Evolutionary conservation across 2,113 vertebrate genomes (phyloP).

Genomic region (Phrynosoma platyrhinos): DNA sequence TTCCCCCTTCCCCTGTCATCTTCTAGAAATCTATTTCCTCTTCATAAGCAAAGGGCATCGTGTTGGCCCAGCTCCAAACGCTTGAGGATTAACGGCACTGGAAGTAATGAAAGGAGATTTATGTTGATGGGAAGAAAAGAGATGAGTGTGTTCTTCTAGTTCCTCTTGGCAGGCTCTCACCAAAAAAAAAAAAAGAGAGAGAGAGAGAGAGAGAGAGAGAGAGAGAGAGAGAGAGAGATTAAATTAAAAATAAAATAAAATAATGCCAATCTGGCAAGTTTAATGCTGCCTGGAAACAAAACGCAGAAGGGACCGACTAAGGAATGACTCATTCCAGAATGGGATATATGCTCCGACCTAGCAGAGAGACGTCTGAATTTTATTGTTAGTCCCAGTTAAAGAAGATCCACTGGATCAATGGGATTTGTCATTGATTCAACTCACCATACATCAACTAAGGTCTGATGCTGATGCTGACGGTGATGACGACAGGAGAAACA

Average conservation of each 20-base stretch:
- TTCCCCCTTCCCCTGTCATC: neutral
- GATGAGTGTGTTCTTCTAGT: neutral
- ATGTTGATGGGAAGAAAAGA: slow-evolving; percentile 7
- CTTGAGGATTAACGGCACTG: slow-evolving; percentile 40
- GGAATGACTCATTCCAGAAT: neutral
- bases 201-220: too few relatives aligned
- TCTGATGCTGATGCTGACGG: too few relatives aligned
- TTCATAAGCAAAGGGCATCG: slow-evolving; percentile 8
- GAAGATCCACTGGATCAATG: too few relatives aligned
- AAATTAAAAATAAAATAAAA: too few relatives aligned
- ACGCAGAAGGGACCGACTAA: neutral
- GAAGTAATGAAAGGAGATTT: slow-evolving; percentile 35
- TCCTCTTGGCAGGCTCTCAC: slow-evolving; percentile 33
- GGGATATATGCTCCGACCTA: neutral
- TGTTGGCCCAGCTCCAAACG: slow-evolving; percentile 28
- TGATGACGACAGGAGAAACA: neutral
- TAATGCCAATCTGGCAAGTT: neutral
- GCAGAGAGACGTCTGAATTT: too few relatives aligned
- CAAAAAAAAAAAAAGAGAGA: slow-evolving; percentile 14
- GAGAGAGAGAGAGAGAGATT: too few relatives aligned
- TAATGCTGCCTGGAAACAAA: slow-evolving; percentile 27
- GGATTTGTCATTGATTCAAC: too few relatives aligned
- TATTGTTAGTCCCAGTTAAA: too few relatives aligned
- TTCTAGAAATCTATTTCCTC: slow-evolving; percentile 24
- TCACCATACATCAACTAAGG: neutral